Conservation (phyloP, 2,113 vertebrate species). For the Cnemophilus loriae region DNA sequence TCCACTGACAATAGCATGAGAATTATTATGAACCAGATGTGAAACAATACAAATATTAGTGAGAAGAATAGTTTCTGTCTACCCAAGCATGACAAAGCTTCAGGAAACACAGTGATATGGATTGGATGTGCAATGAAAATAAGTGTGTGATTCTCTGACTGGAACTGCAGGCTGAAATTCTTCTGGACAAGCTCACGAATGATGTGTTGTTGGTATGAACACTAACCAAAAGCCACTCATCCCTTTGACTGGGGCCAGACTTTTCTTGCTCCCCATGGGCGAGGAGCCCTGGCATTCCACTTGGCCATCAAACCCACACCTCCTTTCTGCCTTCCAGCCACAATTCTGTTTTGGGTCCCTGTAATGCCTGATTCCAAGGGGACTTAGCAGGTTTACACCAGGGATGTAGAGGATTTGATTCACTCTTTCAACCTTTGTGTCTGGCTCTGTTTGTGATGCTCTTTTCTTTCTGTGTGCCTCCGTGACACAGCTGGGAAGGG, state of each 20-base stretch:
- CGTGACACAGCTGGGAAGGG: rapidly evolving
- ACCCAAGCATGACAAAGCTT: slow-evolving; percentile 35
- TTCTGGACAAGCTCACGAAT: background rate
- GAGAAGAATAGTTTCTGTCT: slow-evolving; percentile 43
- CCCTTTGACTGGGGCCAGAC: background rate
- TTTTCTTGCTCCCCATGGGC: background rate
- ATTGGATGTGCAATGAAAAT: slow-evolving; percentile 6
- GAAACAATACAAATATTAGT: slow-evolving; percentile 52
- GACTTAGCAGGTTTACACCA: background rate
- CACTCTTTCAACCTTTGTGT: background rate
- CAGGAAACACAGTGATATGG: background rate
- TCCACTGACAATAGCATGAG: slow-evolving; percentile 53
- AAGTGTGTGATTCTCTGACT: background rate
- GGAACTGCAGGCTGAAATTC: background rate
- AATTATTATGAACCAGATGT: slow-evolving; percentile 57
- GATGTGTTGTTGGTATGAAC: background rate
- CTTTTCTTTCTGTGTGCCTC: background rate
- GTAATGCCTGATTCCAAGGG: background rate
- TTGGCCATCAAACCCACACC: background rate
- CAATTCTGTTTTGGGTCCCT: background rate
- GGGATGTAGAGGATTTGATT: background rate
- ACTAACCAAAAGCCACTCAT: background rate
- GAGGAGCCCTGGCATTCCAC: background rate
- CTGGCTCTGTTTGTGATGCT: background rate
- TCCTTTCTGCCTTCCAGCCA: background rate